Conservation (phyloP, 2,113 vertebrate genomes). For the Etia nguti region DNA sequence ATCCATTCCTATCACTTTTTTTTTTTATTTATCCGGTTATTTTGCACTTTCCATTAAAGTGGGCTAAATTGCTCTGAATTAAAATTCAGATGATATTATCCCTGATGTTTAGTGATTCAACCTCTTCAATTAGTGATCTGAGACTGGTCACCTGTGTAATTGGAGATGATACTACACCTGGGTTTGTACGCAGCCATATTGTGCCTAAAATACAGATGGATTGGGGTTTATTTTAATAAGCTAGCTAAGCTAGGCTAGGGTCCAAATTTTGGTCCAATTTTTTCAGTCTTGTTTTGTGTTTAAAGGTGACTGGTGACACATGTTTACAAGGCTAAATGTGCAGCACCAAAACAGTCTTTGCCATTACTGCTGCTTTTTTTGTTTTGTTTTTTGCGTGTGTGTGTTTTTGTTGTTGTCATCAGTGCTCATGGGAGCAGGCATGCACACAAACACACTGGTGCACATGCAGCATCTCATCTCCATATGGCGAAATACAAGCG, state of each 20-base stretch:
- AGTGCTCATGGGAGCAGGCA: not conserved
- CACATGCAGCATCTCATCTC: not conserved
- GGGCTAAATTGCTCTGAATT: slow-evolving; percentile 53
- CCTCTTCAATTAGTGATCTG: slow-evolving; percentile 51
- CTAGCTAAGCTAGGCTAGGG: not conserved
- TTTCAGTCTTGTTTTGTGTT: not conserved
- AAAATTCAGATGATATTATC: slow-evolving; percentile 44
- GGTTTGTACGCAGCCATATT: not conserved
- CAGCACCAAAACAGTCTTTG: not conserved
- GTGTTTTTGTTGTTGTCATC: not conserved
- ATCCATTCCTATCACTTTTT: slow-evolving; percentile 33
- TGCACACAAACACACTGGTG: not conserved
- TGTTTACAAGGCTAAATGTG: slow-evolving; percentile 1
- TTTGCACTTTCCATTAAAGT: slow-evolving; percentile 45
- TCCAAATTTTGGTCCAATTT: not conserved
- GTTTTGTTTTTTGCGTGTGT: not conserved
- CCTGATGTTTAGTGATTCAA: slow-evolving; percentile 44
- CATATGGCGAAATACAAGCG: not conserved
- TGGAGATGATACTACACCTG: slow-evolving; percentile 5
- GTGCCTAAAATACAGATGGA: not conserved
- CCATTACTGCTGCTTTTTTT: not conserved
- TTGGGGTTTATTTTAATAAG: not conserved
- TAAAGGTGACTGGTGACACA: not conserved
- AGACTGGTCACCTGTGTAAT: slow-evolving; percentile 37
- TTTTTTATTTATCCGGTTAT: slow-evolving; percentile 53